These are phyloP conservation scores for Lepetodrilus schrolli DNA, from an alignment of 2,888 invertebrate genomes.

Conservation along the genomic window DNA sequence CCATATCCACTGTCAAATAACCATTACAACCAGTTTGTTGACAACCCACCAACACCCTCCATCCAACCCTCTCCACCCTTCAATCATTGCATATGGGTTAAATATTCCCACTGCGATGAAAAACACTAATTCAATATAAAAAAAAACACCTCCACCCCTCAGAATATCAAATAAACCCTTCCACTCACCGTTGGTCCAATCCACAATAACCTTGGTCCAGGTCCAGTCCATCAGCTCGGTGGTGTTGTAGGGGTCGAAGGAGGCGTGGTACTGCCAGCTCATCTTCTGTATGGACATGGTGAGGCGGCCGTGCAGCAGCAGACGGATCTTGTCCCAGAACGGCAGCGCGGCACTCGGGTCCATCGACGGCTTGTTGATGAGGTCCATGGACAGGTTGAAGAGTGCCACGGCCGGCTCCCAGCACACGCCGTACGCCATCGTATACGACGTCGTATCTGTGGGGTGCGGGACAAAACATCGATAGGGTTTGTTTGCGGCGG, in stretches of 20 bases:
- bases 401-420: constrained; percentile 98
- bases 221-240: constrained; percentile 99
- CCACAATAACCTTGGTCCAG: constrained; percentile 93
- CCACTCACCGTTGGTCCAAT: constrained; percentile 91
- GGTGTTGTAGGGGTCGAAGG: constrained; percentile 97
- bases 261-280: constrained; percentile 94
- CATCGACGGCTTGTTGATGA: constrained; percentile 79
- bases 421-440: constrained; percentile 97
- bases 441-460: constrained; percentile 86
- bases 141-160: too few relatives aligned
- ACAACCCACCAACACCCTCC: too few relatives aligned
- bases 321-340: constrained; percentile 97
- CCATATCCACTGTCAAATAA: too few relatives aligned
- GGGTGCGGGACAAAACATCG: too few relatives aligned
- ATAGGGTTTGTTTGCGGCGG: too few relatives aligned
- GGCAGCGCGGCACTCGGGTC: constrained; percentile 91
- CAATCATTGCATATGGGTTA: too few relatives aligned
- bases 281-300: constrained; percentile 91
- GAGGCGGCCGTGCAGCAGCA: constrained; percentile 92
- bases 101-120: too few relatives aligned
- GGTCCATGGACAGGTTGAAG: constrained; percentile 89
- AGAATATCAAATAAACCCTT: too few relatives aligned
- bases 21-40: too few relatives aligned
- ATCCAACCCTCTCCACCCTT: too few relatives aligned
- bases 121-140: too few relatives aligned